Percentiles rank a stretch among this genome's conserved stretches.
phyloP scores from a whole-genome alignment of 1,140 invertebrate species.

The silkworm (Bombyx mori) region ASM3026992v2 NC_085132.1:6413001-6413500 shows the following conservation, averaged over 20 bases:
- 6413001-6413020: not conserved
- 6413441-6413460: constrained; percentile 45
- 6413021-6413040: constrained; percentile 11
- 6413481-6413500: constrained; percentile 62
- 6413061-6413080: constrained; percentile 61
- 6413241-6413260: constrained; percentile 55
- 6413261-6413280: constrained; percentile 47
- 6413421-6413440: constrained; percentile 58
- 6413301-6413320: constrained; percentile 68
- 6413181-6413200: constrained; percentile 20
- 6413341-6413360: constrained; percentile 40
- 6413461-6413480: constrained; percentile 56
- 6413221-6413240: constrained; percentile 33
- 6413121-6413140: constrained; percentile 40
- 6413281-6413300: constrained; percentile 64
- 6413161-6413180: constrained; percentile 19
- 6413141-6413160: constrained; percentile 24
- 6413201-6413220: constrained; percentile 48
- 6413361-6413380: constrained; percentile 53
- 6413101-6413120: constrained; percentile 65
- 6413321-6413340: constrained; percentile 53
- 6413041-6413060: constrained; percentile 51
- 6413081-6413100: constrained; percentile 65
- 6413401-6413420: constrained; percentile 68
- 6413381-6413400: constrained; percentile 59